Conservation (phyloP, 2,797 vertebrate species). For the Distichodus sexfasciatus region DNA sequence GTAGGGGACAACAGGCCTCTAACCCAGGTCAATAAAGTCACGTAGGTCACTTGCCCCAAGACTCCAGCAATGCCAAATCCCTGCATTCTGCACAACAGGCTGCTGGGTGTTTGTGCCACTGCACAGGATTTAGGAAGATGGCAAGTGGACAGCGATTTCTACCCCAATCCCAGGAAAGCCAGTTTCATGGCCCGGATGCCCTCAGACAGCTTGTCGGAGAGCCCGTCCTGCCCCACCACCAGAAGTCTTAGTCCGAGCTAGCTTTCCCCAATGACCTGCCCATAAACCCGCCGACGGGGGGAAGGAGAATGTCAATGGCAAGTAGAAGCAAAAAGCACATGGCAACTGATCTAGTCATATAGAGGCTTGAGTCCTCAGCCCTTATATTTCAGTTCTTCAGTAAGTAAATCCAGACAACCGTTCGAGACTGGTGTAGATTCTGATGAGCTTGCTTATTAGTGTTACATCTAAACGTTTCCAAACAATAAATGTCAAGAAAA, state of each 20-base stretch:
- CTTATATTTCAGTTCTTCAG: constrained; percentile 18
- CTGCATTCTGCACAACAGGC: constrained; percentile 30
- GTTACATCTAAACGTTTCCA: not conserved
- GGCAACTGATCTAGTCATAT: constrained; percentile 37
- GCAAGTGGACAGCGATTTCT: constrained; percentile 68
- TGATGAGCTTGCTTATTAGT: not conserved
- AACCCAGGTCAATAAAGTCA: constrained; percentile 17
- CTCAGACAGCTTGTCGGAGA: constrained; percentile 77
- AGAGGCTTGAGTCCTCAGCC: constrained; percentile 8
- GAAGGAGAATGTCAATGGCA: constrained; percentile 86
- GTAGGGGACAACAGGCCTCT: constrained; percentile 29
- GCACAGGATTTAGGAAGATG: no score
- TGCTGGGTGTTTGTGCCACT: no score
- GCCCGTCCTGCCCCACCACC: constrained; percentile 73
- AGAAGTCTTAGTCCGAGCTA: constrained; percentile 77
- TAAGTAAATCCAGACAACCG: constrained; percentile 4
- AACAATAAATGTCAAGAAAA: not conserved
- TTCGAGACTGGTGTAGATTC: not conserved
- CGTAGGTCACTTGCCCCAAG: constrained; percentile 53
- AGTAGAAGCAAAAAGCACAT: constrained; percentile 65
- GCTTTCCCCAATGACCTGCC: constrained; percentile 71
- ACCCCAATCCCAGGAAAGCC: constrained; percentile 72
- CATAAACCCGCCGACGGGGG: constrained; percentile 71
- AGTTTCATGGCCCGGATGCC: constrained; percentile 81
- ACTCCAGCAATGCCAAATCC: constrained; percentile 59